phyloP scores from a whole-genome alignment of 2,888 invertebrate species.

The Bedellia somnulentella region DNA sequence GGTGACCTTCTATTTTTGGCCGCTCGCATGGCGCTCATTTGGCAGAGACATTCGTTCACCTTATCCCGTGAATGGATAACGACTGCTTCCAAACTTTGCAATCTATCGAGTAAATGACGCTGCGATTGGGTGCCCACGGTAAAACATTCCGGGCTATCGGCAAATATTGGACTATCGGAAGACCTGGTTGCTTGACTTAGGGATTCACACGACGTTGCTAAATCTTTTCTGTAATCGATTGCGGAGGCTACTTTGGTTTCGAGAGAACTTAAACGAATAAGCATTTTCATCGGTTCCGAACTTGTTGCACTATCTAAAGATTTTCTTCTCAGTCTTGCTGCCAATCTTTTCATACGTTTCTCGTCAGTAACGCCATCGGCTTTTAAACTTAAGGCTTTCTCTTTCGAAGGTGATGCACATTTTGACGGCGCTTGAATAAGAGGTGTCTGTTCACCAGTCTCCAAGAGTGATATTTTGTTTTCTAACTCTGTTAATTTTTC shows the following conservation, averaged over 20 bases:
- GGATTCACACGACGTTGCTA: conserved; percentile 62
- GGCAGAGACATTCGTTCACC: conserved; percentile 67
- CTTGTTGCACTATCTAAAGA: conserved; percentile 78
- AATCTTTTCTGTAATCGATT: conserved; percentile 37
- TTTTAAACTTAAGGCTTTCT: conserved; percentile 46
- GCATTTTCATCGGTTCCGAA: conserved; percentile 78
- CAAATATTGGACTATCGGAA: conserved; percentile 31
- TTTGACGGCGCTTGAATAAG: conserved; percentile 51
- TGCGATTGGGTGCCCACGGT: conserved; percentile 52
- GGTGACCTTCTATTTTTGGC: conserved; percentile 65
- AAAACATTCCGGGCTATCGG: conserved; percentile 26
- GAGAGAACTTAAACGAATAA: conserved; percentile 73
- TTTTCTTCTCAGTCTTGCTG: conserved; percentile 67
- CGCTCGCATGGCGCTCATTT: conserved; percentile 64
- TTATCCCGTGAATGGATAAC: conserved; percentile 67
- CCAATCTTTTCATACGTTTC: conserved; percentile 51
- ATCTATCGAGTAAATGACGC: conserved; percentile 58
- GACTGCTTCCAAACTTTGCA: conserved; percentile 64
- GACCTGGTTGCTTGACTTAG: conserved; percentile 41
- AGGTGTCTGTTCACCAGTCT: conserved; percentile 47
- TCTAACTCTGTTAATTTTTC: conserved; percentile 82
- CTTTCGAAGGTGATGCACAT: conserved; percentile 56
- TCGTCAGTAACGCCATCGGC: conserved; percentile 47
- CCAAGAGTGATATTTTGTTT: conserved; percentile 71
- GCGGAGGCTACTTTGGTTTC: conserved; percentile 76